These are phyloP conservation scores for Endomychus coccineus DNA, from an alignment of 2,888 invertebrate genomes.

Conservation along the genomic window DNA sequence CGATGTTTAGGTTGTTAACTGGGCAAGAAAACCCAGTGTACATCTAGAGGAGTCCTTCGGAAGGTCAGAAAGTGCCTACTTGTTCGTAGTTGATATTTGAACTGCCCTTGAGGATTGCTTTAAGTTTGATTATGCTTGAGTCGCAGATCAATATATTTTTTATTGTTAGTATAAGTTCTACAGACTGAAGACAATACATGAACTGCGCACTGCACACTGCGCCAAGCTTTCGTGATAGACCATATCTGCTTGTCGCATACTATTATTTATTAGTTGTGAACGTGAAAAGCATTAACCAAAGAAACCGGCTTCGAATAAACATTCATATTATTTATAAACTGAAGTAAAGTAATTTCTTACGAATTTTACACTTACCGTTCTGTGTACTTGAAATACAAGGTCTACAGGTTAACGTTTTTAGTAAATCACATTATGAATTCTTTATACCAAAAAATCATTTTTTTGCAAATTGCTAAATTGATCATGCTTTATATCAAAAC, in stretches of 20 bases:
- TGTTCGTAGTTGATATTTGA: slow-evolving; percentile 44
- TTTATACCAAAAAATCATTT: too few relatives aligned
- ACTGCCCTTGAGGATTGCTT: slow-evolving; percentile 40
- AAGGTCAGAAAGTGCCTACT: slow-evolving; percentile 58
- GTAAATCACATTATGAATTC: too few relatives aligned
- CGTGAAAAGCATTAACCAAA: slow-evolving; percentile 41
- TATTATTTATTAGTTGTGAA: slow-evolving; percentile 39
- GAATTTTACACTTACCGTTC: too few relatives aligned
- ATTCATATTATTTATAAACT: too few relatives aligned
- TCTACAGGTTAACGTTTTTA: too few relatives aligned
- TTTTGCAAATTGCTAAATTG: too few relatives aligned
- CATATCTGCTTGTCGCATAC: slow-evolving; percentile 43
- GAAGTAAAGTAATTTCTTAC: too few relatives aligned
- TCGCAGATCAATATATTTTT: slow-evolving; percentile 44
- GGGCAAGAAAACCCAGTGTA: slow-evolving; percentile 99
- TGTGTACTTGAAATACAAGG: too few relatives aligned
- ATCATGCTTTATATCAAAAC: too few relatives aligned
- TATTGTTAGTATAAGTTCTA: slow-evolving; percentile 40
- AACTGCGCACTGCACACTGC: slow-evolving; percentile 39
- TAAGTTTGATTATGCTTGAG: slow-evolving; percentile 39
- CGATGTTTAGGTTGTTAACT: slow-evolving; percentile 97
- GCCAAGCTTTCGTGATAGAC: slow-evolving; percentile 42
- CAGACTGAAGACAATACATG: slow-evolving; percentile 46
- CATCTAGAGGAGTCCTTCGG: slow-evolving; percentile 60
- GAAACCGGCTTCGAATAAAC: slow-evolving; percentile 30